phyloP scores from a whole-genome alignment of 1,140 invertebrate genomes.

The Gryllus bimaculatus region DNA sequence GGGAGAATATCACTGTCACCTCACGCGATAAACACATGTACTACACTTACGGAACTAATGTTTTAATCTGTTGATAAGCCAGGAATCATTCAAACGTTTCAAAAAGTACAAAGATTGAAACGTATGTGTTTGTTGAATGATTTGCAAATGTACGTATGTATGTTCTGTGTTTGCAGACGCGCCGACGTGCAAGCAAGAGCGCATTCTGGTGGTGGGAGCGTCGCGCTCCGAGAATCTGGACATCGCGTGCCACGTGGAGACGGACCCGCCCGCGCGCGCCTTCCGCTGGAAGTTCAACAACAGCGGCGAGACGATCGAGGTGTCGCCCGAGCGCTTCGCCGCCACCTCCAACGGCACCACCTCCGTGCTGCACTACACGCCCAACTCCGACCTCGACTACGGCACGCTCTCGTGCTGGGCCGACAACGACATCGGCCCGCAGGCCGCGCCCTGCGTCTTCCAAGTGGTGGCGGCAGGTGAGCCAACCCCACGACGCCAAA shows the following conservation, averaged over 20 bases:
- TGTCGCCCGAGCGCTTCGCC: conserved; percentile 58
- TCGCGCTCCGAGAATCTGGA: conserved; percentile 72
- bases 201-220: conserved; percentile 70
- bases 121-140: too few species aligned
- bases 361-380: conserved; percentile 58
- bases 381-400: conserved; percentile 48
- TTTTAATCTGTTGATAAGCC: too few species aligned
- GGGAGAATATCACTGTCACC: too few species aligned
- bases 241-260: conserved; percentile 76
- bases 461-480: conserved; percentile 29
- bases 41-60: too few species aligned
- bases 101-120: too few species aligned
- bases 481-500: background rate
- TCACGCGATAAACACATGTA: too few species aligned
- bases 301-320: conserved; percentile 70
- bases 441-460: conserved; percentile 38
- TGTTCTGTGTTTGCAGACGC: conserved; percentile 49
- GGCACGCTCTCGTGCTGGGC: conserved; percentile 34
- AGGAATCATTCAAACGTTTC: too few species aligned
- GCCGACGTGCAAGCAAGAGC: conserved; percentile 65
- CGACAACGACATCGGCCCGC: conserved; percentile 34
- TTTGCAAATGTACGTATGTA: too few species aligned
- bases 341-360: conserved; percentile 45
- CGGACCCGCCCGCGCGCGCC: conserved; percentile 70
- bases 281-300: conserved; percentile 91